phyloP scores from a whole-genome alignment of 2,888 invertebrate species.

The Drosophila paramelanica region DNA sequence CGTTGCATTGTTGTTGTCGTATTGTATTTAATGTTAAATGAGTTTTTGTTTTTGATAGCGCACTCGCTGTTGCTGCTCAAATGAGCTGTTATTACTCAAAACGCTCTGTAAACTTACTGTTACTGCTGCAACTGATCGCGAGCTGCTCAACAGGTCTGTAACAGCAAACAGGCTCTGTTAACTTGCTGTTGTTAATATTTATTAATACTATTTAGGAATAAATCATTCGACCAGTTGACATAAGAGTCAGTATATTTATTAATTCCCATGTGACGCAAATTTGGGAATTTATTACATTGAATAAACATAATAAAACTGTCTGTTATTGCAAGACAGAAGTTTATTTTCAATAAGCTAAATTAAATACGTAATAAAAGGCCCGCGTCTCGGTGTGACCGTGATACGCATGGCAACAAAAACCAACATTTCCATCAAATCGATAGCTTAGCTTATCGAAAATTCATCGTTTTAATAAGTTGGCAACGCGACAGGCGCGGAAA shows the following conservation, averaged over 20 bases:
- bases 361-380: not conserved
- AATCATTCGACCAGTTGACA: not conserved
- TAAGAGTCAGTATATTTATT: not conserved
- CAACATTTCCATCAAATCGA: not conserved
- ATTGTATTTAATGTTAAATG: constrained; percentile 17
- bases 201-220: not conserved
- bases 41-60: not conserved
- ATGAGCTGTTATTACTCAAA: constrained; percentile 15
- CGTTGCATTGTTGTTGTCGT: constrained; percentile 6
- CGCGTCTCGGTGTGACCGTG: not conserved
- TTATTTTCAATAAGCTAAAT: not conserved
- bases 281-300: too few species aligned
- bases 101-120: constrained; percentile 17
- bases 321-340: too few species aligned
- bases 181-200: not conserved
- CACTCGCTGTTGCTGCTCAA: constrained; percentile 3
- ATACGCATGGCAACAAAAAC: not conserved
- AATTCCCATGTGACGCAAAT: not conserved
- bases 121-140: constrained; percentile 7
- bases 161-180: not conserved
- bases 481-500: constrained; percentile 32
- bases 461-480: constrained; percentile 23
- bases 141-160: not conserved
- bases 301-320: too few species aligned
- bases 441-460: not conserved